Base-by-base conservation (phyloP, 2,113 vertebrate genomes). In the Amphiprion ocellaris region DNA sequence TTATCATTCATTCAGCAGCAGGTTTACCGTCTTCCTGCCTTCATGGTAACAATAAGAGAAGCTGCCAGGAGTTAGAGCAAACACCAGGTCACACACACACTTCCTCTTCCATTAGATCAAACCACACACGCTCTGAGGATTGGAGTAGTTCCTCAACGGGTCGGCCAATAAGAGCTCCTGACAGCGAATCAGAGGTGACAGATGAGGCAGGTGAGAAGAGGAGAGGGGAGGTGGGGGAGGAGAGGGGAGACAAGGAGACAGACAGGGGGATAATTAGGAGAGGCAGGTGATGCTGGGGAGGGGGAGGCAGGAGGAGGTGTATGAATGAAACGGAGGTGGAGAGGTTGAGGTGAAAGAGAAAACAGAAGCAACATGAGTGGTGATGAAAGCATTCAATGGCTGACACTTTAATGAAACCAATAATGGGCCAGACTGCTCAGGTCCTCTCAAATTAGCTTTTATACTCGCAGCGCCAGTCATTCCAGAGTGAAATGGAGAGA, bases 211-310 rank as follows among this genome's bases (percentile, higher is more conserved):
- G 85, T 85, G 87, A 86, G 70, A 50, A 63, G 73, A 39, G 6
- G 76, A 63, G 69, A 19, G 0, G 23, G 59, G 64, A 64, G 58
- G 46, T 5, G 24, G 52, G 28, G 76, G 50, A 9, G 47, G 28
- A 10, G 47, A 21, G 49, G 37, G 6, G 67, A 55, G 83, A 78
- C 69, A 74, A 44, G 46, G 82, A 63, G 71, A 90, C 0, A 10
- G 87, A 87, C 69, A 64, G 10, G 61, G 71, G 30, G 52, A 76
- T 87, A 88, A 92, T 89, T 64, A 83, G 63, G 61, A 77, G 64
- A 84, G 87, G 84, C 89, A 50, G 63, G 77, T 37, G 64, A 77
- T 67, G 84, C 0, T 21, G 33, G 21, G 21, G 21, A 21, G 21
- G 21, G 21, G 21, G 21, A 21, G 21, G 21, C 21, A 1, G 52